phyloP scores from a whole-genome alignment of 1,140 invertebrate species.

The Papilio glaucus region DNA sequence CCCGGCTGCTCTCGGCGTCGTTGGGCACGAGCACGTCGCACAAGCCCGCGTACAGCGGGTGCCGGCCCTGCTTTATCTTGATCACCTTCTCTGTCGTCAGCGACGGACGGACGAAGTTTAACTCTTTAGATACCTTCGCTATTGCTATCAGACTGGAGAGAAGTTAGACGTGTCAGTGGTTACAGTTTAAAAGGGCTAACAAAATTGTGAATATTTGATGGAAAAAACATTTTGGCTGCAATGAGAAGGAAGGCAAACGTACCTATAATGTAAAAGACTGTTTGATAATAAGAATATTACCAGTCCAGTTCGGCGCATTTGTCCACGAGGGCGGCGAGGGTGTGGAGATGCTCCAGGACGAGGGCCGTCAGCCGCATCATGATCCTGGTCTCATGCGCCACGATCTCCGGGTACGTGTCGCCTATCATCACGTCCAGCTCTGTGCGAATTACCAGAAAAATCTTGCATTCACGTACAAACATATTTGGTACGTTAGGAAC shows the following conservation, averaged over 20 bases:
- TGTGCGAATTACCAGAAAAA: no score
- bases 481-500: no score
- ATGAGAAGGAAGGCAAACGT: no score
- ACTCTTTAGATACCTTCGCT: constrained; percentile 87
- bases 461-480: no score
- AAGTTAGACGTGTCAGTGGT: neutral
- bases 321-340: constrained; percentile 86
- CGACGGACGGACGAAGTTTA: constrained; percentile 88
- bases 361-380: constrained; percentile 88
- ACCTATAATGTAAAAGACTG: no score
- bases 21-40: constrained; percentile 90
- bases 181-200: neutral
- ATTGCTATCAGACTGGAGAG: constrained; percentile 89
- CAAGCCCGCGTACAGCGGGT: constrained; percentile 90
- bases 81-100: constrained; percentile 86
- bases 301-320: constrained; percentile 89
- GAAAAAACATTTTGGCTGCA: no score
- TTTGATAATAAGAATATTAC: no score
- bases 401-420: constrained; percentile 90
- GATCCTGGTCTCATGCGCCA: constrained; percentile 89
- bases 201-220: no score
- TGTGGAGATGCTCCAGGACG: constrained; percentile 85
- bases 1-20: constrained; percentile 84
- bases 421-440: constrained; percentile 90
- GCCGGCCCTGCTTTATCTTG: constrained; percentile 88